Conservation (phyloP, 2,888 invertebrate genomes). For the Linnaemya vulpina region DNA sequence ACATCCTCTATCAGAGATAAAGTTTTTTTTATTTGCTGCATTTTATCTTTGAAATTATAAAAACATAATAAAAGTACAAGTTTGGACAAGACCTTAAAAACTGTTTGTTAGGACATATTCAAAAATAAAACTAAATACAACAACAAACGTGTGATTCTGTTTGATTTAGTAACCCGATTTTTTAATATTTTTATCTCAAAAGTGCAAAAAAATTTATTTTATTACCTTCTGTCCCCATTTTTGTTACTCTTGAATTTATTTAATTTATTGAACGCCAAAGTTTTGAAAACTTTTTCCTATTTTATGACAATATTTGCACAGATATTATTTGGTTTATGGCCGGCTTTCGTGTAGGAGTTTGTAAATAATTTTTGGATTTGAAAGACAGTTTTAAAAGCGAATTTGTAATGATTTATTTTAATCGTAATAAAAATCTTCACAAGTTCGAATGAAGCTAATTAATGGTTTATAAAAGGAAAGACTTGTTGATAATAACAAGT, state of each 20-base stretch:
- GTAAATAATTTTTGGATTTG: slow-evolving; percentile 1
- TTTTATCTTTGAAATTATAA: too few species aligned
- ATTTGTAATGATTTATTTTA: not conserved
- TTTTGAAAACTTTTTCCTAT: slow-evolving; percentile 1
- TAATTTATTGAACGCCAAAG: slow-evolving; percentile 26
- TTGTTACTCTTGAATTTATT: not conserved
- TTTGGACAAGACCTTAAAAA: too few species aligned
- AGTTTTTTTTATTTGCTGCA: too few species aligned
- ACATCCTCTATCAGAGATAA: too few species aligned
- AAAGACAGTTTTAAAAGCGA: slow-evolving; percentile 8
- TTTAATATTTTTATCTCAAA: not conserved
- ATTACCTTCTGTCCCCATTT: not conserved
- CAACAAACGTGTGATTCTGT: too few species aligned
- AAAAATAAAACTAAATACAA: too few species aligned
- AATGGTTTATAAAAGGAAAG: slow-evolving; percentile 11
- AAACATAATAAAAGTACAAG: too few species aligned
- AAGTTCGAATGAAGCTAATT: not conserved
- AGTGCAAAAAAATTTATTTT: not conserved
- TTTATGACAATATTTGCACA: slow-evolving; percentile 15
- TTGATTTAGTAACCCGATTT: too few species aligned
- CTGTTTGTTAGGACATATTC: too few species aligned
- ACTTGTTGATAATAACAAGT: slow-evolving; percentile 11
- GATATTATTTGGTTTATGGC: not conserved
- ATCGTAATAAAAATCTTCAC: not conserved
- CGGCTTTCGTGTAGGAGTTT: slow-evolving; percentile 41